Evolutionary conservation across 2,797 vertebrate species (phyloP).

Genomic region (Harpagifer antarcticus): DNA sequence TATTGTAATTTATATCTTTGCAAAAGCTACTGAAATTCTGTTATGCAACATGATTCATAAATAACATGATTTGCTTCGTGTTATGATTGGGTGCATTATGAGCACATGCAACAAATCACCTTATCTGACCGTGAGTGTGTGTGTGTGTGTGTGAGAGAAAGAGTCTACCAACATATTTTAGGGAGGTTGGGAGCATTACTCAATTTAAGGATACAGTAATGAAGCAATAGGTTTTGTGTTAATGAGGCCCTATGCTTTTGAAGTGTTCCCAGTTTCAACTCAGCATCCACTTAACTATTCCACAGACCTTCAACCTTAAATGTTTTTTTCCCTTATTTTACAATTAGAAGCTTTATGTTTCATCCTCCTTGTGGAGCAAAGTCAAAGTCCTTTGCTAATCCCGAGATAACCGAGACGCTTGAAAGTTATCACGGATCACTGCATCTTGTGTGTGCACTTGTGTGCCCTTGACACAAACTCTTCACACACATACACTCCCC

Average conservation of each 20-base stretch:
- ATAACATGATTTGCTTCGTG: slow-evolving; percentile 53
- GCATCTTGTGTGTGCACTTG: slow-evolving; percentile 35
- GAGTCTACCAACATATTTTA: slow-evolving; percentile 8
- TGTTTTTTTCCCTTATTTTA: background rate
- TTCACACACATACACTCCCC: slow-evolving; percentile 20
- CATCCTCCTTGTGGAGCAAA: slow-evolving; percentile 1
- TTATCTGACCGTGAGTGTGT: slow-evolving; percentile 47
- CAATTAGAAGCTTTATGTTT: slow-evolving; percentile 11
- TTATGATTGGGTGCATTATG: slow-evolving; percentile 57
- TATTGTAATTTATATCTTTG: slow-evolving; percentile 35
- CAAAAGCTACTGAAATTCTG: slow-evolving; percentile 33
- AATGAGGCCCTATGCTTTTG: no score
- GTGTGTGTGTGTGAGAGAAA: background rate
- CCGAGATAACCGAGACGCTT: slow-evolving; percentile 38
- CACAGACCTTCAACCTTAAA: background rate
- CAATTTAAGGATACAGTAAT: background rate
- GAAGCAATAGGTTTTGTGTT: background rate
- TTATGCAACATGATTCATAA: slow-evolving; percentile 51
- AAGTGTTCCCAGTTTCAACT: background rate
- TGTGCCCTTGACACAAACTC: slow-evolving; percentile 28
- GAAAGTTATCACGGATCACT: slow-evolving; percentile 42
- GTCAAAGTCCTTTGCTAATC: slow-evolving; percentile 37
- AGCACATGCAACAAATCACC: slow-evolving; percentile 66
- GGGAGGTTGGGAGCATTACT: slow-evolving; percentile 20
- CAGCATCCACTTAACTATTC: background rate